phyloP scores from a whole-genome alignment of 1,140 invertebrate genomes.

The Tetramorium simillimum region DNA sequence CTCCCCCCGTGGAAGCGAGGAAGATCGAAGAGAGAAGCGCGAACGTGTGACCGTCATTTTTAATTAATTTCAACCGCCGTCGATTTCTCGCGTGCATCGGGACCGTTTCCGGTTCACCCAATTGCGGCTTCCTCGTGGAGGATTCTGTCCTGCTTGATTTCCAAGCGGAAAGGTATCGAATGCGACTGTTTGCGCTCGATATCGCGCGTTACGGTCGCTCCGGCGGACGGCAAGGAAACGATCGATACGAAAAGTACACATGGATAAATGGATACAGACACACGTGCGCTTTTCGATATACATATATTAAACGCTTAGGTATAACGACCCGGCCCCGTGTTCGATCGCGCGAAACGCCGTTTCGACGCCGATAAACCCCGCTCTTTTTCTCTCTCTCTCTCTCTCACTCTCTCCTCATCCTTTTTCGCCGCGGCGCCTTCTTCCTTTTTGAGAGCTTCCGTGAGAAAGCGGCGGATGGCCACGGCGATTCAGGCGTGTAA shows the following conservation, averaged over 20 bases:
- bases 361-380: slow-evolving; percentile 32
- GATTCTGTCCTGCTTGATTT: slow-evolving; percentile 32
- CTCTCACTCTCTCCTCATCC: background rate
- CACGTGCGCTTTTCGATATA: background rate
- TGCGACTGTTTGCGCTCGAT: slow-evolving; percentile 27
- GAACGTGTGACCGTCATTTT: background rate
- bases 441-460: slow-evolving; percentile 33
- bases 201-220: background rate
- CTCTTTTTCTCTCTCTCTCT: background rate
- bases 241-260: slow-evolving; percentile 48
- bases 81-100: too few species aligned
- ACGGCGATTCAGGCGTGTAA: slow-evolving; percentile 56
- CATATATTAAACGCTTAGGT: slow-evolving; percentile 46
- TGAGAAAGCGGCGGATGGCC: slow-evolving; percentile 24
- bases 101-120: background rate
- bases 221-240: slow-evolving; percentile 15
- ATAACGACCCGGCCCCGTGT: slow-evolving; percentile 57
- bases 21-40: background rate
- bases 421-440: slow-evolving; percentile 13
- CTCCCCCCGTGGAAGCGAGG: background rate
- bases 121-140: background rate
- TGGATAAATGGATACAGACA: background rate
- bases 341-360: slow-evolving; percentile 42
- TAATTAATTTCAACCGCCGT: background rate
- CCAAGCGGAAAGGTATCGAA: slow-evolving; percentile 5